Percentiles rank a stretch among this genome's conserved stretches.
Evolutionary conservation across 2,888 invertebrate genomes (phyloP).

Genomic region (Hesperia comma): DNA sequence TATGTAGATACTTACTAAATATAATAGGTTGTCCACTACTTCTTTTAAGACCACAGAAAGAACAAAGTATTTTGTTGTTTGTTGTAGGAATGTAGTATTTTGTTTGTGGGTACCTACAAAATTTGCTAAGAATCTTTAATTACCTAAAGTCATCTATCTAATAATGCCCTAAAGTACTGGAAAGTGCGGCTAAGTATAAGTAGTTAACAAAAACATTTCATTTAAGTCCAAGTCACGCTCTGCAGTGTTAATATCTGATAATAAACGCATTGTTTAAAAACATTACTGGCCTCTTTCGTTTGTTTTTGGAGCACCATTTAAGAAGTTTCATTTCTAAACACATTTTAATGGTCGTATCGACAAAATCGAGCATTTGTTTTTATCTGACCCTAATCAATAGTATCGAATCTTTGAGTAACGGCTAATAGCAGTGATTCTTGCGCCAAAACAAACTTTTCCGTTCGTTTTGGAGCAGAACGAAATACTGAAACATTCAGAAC

Average conservation of each 20-base stretch:
- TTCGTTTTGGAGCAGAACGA: constrained; percentile 41
- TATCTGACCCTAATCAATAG: constrained; percentile 7
- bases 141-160: too few species aligned
- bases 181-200: too few species aligned
- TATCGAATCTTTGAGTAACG: constrained; percentile 8
- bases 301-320: neutral
- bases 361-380: constrained; percentile 6
- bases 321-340: neutral
- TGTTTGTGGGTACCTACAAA: too few species aligned
- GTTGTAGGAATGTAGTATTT: too few species aligned
- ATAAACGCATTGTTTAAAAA: constrained; percentile 5
- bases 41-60: too few species aligned
- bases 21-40: too few species aligned
- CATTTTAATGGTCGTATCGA: neutral
- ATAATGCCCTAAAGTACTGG: too few species aligned
- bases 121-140: too few species aligned
- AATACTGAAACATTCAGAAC: neutral
- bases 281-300: neutral
- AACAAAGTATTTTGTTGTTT: too few species aligned
- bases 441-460: constrained; percentile 12
- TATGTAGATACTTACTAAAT: too few species aligned
- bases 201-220: too few species aligned
- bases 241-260: constrained; percentile 3
- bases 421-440: neutral
- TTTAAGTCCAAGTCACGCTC: constrained; percentile 8